Conservation (phyloP, 2,888 invertebrate genomes). For the Latheticus oryzae region DNA sequence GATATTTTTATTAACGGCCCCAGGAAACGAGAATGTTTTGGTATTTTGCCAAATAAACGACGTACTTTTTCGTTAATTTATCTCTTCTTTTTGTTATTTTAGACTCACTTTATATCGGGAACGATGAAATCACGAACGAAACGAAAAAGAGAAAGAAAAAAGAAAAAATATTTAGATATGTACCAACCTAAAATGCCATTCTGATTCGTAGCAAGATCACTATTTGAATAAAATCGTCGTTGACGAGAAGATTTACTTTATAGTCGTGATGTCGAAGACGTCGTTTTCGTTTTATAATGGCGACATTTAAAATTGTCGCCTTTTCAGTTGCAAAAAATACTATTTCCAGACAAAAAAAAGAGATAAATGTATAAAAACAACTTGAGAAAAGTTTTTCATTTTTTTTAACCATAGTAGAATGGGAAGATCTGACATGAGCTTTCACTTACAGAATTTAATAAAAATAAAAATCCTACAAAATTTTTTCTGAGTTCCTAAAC, state of each 20-base stretch:
- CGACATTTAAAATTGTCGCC: no score
- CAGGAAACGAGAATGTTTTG: conserved; percentile 31
- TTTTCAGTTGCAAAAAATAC: no score
- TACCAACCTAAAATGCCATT: conserved; percentile 14
- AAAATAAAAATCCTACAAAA: no score
- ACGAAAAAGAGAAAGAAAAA: conserved; percentile 5
- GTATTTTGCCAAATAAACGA: conserved; percentile 31
- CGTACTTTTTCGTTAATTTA: conserved; percentile 36
- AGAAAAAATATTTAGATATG: not conserved
- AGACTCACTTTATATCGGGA: conserved; percentile 24
- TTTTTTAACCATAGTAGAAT: no score
- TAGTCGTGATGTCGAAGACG: no score
- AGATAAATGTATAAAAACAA: no score
- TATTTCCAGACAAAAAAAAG: no score
- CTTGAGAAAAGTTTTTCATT: no score
- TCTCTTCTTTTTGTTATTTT: conserved; percentile 35
- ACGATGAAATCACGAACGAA: conserved; percentile 21
- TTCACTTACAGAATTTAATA: no score
- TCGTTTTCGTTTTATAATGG: no score
- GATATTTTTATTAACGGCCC: conserved; percentile 34
- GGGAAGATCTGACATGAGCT: no score
- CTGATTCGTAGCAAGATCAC: conserved; percentile 1
- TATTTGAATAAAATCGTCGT: conserved; percentile 22
- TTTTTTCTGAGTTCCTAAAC: no score
- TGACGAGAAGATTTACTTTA: conserved; percentile 1